A percentile compares a stretch with the other conserved stretches of the same genome.
Evolutionary conservation across 1,140 invertebrate species (phyloP).

Genomic region (Drosophila suzukii): DNA sequence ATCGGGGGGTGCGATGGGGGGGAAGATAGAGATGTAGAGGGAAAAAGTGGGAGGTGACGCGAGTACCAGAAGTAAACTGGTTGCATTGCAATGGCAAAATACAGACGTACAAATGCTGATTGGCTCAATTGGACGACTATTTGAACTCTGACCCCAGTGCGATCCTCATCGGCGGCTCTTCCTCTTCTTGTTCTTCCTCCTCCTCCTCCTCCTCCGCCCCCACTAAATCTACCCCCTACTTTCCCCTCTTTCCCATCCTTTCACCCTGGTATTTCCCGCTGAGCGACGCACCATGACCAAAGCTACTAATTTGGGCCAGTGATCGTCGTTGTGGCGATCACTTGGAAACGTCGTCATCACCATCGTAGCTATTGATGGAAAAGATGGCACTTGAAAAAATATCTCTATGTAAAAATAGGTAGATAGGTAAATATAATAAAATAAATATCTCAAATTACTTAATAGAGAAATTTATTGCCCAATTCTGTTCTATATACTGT

Average conservation of each 20-base stretch:
- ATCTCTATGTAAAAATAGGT: not conserved
- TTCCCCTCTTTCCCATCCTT: conserved; percentile 2
- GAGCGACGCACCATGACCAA: conserved; percentile 67
- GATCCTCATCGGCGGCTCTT: conserved; percentile 29
- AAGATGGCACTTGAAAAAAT: conserved; percentile 29
- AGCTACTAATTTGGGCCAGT: conserved; percentile 76
- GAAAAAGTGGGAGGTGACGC: conserved; percentile 9
- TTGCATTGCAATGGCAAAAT: conserved; percentile 44
- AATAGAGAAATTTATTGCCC: no score
- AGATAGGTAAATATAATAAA: no score
- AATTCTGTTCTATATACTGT: no score
- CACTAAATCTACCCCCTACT: not conserved
- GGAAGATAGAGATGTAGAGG: not conserved
- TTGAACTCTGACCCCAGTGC: conserved; percentile 77
- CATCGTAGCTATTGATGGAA: conserved; percentile 33
- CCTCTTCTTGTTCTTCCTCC: not conserved
- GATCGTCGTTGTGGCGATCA: conserved; percentile 40
- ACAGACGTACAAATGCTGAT: conserved; percentile 65
- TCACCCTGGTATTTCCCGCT: conserved; percentile 27
- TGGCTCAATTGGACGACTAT: conserved; percentile 84
- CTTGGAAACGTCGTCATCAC: conserved; percentile 43
- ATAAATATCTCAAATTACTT: no score
- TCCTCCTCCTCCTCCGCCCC: not conserved
- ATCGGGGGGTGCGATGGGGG: not conserved
- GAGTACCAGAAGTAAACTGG: conserved; percentile 9